These are phyloP conservation scores for Chiloscyllium plagiosum DNA, from an alignment of 2,113 vertebrate species.

Conservation along the genomic window DNA sequence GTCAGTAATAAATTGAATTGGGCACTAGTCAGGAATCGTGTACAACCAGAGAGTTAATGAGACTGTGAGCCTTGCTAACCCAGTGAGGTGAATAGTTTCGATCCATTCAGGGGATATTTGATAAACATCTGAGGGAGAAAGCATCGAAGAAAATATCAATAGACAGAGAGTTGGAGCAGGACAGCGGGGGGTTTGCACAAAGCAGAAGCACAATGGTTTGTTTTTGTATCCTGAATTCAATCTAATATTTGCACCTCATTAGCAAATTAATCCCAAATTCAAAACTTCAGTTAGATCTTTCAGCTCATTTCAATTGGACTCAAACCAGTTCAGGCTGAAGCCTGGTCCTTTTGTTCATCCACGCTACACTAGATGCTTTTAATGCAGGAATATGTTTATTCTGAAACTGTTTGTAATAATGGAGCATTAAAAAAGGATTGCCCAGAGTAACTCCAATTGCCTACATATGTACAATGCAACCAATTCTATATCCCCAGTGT, in stretches of 20 bases:
- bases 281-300: neutral
- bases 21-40: neutral
- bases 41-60: neutral
- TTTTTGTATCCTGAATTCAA: neutral
- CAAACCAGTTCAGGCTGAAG: neutral
- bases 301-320: neutral
- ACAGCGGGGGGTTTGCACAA: neutral
- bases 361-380: neutral
- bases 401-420: neutral
- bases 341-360: neutral
- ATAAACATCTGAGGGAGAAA: neutral
- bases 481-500: conserved; percentile 10
- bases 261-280: neutral
- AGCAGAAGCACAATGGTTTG: neutral
- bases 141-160: neutral
- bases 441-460: neutral
- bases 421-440: neutral
- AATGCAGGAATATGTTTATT: neutral
- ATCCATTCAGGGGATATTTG: neutral
- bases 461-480: neutral
- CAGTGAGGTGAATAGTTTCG: neutral
- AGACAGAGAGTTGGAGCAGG: neutral
- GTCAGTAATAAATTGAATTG: neutral
- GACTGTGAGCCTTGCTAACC: neutral
- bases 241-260: neutral